phyloP scores from a whole-genome alignment of 2,888 invertebrate genomes.

The Ormyrus pomaceus region DNA sequence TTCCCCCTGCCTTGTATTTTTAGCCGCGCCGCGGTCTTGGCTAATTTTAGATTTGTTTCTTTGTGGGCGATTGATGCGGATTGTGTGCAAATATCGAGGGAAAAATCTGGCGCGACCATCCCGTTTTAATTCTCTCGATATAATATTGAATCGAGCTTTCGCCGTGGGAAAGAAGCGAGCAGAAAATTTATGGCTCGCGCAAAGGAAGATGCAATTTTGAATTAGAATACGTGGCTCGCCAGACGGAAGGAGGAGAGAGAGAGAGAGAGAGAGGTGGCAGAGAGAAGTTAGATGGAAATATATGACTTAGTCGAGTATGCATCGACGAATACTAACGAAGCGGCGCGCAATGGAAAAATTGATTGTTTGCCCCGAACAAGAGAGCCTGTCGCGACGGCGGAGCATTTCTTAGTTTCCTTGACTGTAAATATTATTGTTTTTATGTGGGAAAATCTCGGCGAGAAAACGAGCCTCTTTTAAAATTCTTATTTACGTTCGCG shows the following conservation, averaged over 20 bases:
- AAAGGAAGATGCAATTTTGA: too few species aligned
- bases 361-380: slow-evolving; percentile 8
- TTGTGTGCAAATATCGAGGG: too few species aligned
- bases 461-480: neutral
- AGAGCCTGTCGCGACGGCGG: neutral
- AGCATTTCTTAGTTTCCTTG: neutral
- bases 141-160: too few species aligned
- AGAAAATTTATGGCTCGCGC: too few species aligned
- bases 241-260: neutral
- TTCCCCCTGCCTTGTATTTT: neutral
- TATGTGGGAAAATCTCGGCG: neutral
- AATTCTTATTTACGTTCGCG: neutral
- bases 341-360: neutral
- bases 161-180: too few species aligned
- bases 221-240: too few species aligned
- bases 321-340: slow-evolving; percentile 34
- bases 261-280: neutral
- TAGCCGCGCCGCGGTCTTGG: neutral
- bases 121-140: too few species aligned
- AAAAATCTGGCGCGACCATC: too few species aligned
- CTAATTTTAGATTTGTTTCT: too few species aligned
- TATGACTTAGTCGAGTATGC: slow-evolving; percentile 13
- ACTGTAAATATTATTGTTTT: slow-evolving; percentile 16
- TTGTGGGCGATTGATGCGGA: too few species aligned
- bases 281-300: neutral